Base-by-base conservation (phyloP, 2,888 invertebrate genomes). In the Drosophila histrio region DNA sequence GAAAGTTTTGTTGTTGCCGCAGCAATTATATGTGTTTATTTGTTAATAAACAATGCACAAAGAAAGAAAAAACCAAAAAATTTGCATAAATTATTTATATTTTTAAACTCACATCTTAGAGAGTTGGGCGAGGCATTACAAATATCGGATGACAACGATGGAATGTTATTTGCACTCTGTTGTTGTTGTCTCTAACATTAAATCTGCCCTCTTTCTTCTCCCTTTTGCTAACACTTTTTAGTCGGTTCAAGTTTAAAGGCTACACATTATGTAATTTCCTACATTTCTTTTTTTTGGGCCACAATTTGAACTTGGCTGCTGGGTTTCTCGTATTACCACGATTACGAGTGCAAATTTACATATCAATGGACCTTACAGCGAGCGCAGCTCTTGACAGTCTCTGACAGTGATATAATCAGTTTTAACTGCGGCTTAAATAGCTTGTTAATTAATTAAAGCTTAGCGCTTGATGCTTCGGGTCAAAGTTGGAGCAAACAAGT, bases 211-310 rank as follows among this genome's bases (percentile, higher is more conserved):
- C 24, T 19, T 2, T 13, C 24, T 3, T n/a, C 8, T 26, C 7
- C n/a, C 11, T 15, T 17, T 2, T 2, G 26, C n/a, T n/a, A n/a
- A n/a, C n/a, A 19, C 13, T 47, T 36, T 26, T 38, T 2, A 19
- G 72, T 36, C 66, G 70, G 68, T 79, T 79, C 70, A 78, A 84
- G 87, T 84, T 82, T 78, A 82, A 76, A 78, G 66, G 56, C 66
- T 46, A 59, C 63, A 52, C 13, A 72, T 76, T 73, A 82, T 76
- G 85, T 68, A 87, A 87, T 77, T 71, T 66, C 59, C 59, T 24
- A 58, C 70, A 72, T 85, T 79, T 82, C 79, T 79, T 70, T 76
- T 71, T 22, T 76, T 71, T 22, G 36, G 52, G 57, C 53, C 56
- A 43, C 19, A 34, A 50, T 49, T 78, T 79, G 79, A 87, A 87